Base-by-base conservation (phyloP, 2,797 vertebrate species). In the Loris lydekkerianus region DNA sequence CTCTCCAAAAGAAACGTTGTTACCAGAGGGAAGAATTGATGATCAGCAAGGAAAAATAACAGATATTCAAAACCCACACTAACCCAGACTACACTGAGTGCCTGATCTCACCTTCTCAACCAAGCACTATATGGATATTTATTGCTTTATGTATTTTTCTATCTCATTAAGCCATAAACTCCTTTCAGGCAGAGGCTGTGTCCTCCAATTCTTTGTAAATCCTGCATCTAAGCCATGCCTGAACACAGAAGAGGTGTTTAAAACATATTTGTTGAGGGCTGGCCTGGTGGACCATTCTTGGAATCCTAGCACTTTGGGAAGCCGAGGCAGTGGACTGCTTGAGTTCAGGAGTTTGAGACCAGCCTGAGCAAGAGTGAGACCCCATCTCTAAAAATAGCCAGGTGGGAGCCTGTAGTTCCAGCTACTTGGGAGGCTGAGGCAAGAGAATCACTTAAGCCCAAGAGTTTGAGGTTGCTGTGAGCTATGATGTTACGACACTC, bases 11-110 rank as follows among this genome's bases (percentile, higher is more conserved):
- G 95, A 95, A 93, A 89, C 31, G 88, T 34, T 89, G 91, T 93
- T 89, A 96, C 84, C 96, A 96, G 86, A 94, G 61, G 7, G 86
- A 91, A 93, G 89, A 94, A 95, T 37, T 37, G 91, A 91, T 77
- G 83, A 86, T 96, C 83, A 95, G 91, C 83, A 85, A 89, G 94
- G 76, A 96, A 85, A 96, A 96, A 81, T 91, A 96, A 96, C 86
- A 89, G 89, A 95, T 96, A 94, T 93, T 89, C 89, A 92, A 91
- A 85, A 43, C 89, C 85, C 77, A 84, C 84, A 96, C 80, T 86
- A 92, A 81, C 73, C 89, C 94, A 96, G 93, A 82, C 94, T 97
- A 72, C 29, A 93, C 3, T 34, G 83, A 87, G 78, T 91, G 89
- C 90, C 91, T 86, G 87, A 40, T 95, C 93, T 93, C 81, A 73